Evolutionary conservation across 2,888 invertebrate genomes (phyloP), one percentile per base, ranked within the genome.

Genomic region (Amiota communis): DNA sequence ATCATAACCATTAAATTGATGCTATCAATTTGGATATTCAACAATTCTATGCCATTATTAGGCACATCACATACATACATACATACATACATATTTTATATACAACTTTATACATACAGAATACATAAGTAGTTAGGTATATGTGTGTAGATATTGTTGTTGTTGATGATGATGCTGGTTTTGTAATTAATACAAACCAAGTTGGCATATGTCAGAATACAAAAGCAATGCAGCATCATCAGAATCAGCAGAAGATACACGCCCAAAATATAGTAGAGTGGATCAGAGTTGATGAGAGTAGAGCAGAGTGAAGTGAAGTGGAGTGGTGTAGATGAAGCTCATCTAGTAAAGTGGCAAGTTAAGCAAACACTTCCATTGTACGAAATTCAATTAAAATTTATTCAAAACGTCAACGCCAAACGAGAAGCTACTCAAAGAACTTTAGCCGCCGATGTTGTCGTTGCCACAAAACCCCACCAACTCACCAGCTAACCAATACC

Each of bases 381-480:
- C 78, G 88, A 88, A 36, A 88, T 86, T 87, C 87, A 88, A 87
- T 87, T 87, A 87, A 88, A 88, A 83, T 87, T 87, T 88, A 87
- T 87, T 86, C 87, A 87, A 87, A 87, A 88, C 87, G 88, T 87
- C 88, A 87, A 84, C 86, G 86, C 73, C 86, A 87, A 81, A 36
- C 20, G 81, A 81, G 81, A 85, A 73, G 59, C 59, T 59, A 59
- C 59, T 59, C 59, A 59, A 36, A 36, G 36, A 36, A 36, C 36
- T 36, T 36, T 36, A 36, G 36, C 36, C 15, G 68, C 79, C 79
- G 76, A 79, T 81, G 81, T 76, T 73, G 78, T 77, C 72, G 68
- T 73, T 70, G 74, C 72, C 72, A 53, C 64, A 73, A 8, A 71
- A 76, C 49, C 70, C 71, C 59, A 51, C 20, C 65, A 57, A 36